A percentile compares a stretch with the other conserved stretches of the same genome.
These are phyloP conservation scores for Pluvianellus socialis DNA, from an alignment of 2,113 vertebrate genomes.

Conservation along the genomic window DNA sequence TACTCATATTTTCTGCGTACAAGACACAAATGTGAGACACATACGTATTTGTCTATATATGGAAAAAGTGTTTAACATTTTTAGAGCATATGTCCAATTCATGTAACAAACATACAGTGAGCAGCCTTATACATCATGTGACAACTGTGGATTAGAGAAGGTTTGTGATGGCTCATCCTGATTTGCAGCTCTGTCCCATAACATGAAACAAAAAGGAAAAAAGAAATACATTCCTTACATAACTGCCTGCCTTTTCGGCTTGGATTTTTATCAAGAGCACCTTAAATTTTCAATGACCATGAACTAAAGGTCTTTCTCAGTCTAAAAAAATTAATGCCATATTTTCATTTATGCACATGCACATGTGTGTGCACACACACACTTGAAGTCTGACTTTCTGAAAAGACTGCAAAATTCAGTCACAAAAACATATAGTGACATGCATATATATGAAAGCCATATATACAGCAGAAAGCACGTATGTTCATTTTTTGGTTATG, in stretches of 20 bases:
- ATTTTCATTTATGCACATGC: neutral
- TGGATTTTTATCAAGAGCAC: neutral
- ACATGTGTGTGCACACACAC: no score
- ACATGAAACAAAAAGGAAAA: neutral
- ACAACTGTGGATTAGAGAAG: neutral
- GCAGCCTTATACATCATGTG: neutral
- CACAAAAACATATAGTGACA: neutral
- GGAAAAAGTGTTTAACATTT: neutral
- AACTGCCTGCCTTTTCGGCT: neutral
- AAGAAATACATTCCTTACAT: neutral
- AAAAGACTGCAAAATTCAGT: neutral
- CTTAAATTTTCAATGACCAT: neutral
- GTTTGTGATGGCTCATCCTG: neutral
- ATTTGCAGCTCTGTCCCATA: neutral
- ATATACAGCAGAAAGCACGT: neutral
- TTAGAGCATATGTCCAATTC: neutral
- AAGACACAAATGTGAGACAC: accelerated
- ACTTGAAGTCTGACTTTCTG: neutral
- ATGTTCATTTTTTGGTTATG: neutral
- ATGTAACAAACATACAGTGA: accelerated
- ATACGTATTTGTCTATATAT: accelerated
- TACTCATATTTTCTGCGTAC: neutral
- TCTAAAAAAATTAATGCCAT: neutral
- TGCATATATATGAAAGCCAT: neutral
- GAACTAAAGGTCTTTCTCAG: neutral